phyloP scores from a whole-genome alignment of 2,113 vertebrate species.

The Vulpes vulpes region DNA sequence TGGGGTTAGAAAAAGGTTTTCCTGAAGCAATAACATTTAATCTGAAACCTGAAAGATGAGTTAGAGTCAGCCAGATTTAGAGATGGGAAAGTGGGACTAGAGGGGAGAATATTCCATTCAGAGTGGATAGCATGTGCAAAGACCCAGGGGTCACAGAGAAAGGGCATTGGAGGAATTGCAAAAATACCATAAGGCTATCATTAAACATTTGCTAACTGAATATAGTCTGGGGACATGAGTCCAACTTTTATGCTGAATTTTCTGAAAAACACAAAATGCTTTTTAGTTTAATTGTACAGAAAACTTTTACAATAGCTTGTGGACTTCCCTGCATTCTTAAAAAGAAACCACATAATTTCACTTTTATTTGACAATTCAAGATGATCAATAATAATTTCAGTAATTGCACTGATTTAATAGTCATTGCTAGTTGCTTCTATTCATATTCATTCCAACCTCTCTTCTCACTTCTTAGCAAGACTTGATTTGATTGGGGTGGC shows the following conservation, averaged over 20 bases:
- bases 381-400: slow-evolving; percentile 10
- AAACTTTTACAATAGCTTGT: slow-evolving; percentile 26
- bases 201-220: neutral
- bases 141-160: neutral
- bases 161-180: neutral
- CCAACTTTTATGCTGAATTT: neutral
- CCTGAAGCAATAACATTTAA: slow-evolving; percentile 38
- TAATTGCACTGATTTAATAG: neutral
- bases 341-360: neutral
- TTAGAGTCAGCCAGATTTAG: neutral
- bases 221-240: neutral
- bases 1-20: slow-evolving; percentile 36
- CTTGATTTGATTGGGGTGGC: neutral
- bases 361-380: slow-evolving; percentile 20
- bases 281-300: slow-evolving; percentile 13
- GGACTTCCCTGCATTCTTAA: neutral
- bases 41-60: slow-evolving; percentile 5
- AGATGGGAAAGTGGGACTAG: neutral
- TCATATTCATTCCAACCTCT: neutral
- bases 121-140: neutral
- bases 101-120: neutral
- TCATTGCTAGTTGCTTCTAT: neutral
- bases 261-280: neutral
- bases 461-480: neutral
- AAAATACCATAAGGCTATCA: neutral